phyloP scores from a whole-genome alignment of 2,888 invertebrate species.

The Dyspetes luteomarginatus region DNA sequence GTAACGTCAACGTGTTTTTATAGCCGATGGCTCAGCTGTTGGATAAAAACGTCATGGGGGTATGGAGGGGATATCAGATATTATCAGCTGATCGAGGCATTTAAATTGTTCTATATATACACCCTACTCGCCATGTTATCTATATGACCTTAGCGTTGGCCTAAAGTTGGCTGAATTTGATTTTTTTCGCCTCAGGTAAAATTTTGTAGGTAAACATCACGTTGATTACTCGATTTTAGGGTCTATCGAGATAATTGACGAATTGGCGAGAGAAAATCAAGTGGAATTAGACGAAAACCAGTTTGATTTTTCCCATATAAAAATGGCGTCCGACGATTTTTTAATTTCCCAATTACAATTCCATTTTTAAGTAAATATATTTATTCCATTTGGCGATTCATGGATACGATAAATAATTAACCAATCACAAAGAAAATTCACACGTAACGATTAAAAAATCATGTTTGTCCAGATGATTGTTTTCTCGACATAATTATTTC shows the following conservation, averaged over 20 bases:
- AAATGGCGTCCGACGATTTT: no score
- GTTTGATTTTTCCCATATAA: no score
- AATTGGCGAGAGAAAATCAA: no score
- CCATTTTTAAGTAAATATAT: neutral
- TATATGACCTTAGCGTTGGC: no score
- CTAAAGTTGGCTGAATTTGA: neutral
- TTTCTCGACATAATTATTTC: neutral
- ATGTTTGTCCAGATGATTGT: neutral
- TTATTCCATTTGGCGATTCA: neutral
- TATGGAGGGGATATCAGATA: neutral
- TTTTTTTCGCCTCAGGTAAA: neutral
- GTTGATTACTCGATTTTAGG: no score
- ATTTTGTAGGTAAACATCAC: neutral
- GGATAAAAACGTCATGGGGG: neutral
- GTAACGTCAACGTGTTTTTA: neutral
- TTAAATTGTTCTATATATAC: neutral
- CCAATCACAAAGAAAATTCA: neutral
- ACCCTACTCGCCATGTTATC: no score
- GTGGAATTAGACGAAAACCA: no score
- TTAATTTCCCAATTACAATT: no score
- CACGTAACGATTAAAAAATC: neutral
- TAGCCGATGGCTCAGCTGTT: neutral
- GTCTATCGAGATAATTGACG: no score
- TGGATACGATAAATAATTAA: no score
- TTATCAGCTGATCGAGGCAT: constrained; percentile 13